Evolutionary conservation across 2,797 vertebrate genomes (phyloP), one percentile per base, ranked within the genome.

Genomic region (Tympanoctomys barrerae): DNA sequence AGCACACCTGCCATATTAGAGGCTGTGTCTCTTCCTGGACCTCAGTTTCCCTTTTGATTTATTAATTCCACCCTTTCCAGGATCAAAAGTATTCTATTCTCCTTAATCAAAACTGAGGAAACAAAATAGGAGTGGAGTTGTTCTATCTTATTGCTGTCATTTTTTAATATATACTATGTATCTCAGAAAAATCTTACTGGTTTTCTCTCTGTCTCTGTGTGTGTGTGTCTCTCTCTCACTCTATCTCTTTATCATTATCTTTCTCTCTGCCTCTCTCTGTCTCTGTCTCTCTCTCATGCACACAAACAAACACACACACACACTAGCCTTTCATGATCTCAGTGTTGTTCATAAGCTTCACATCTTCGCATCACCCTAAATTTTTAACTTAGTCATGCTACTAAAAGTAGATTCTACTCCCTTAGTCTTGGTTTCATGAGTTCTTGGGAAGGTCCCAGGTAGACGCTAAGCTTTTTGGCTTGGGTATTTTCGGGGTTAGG

Each of bases 51-150:
- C 78, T 77, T 68, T 36, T 42, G 36, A 26, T 19, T 31, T 33
- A 62, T 87, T 91, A 89, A 13, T 82, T 89, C 39, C 61, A 19
- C 19, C 36, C 19, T 91, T 94, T 87, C 28, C 42, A 82, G 26
- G 12, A 84, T 79, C 73, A 92, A 82, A 16, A 89, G 75, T 49
- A 11, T 8, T 49, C 11, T 89, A 68, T 82, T 73, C 71, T 85
- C 66, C 78, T 78, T 83, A 49, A 87, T 94, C 46, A 93, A 96
- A 96, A 93, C 18, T 19, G 24, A 26, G n/a, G 4, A 66, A 89
- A 57, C 57, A 93, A 93, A 83, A 86, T 8, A 57, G 8, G 28
- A 91, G 1, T n/a, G 12, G 24, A 71, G 22, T 14, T 6, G 9
- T 66, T 93, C 18, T 70, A 28, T n/a, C 87, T 89, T 62, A 3